Base-by-base conservation (phyloP, 1,140 invertebrate genomes). In the Eurosta solidaginis region DNA sequence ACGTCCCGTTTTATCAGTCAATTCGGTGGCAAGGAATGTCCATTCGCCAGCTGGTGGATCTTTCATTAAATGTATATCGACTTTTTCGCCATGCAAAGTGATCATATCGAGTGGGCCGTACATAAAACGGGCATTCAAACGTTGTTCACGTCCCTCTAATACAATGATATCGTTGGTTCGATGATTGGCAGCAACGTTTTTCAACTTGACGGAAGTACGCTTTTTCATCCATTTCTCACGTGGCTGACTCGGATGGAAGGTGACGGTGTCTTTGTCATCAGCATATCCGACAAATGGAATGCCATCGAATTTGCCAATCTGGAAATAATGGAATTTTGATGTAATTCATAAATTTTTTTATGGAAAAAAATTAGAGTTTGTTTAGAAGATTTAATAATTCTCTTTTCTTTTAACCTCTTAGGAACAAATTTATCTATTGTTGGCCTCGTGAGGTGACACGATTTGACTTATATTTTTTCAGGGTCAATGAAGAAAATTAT, bases 111-210 rank as follows among this genome's bases (percentile, higher is more conserved):
- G 90, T 29, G 97, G 97, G n/a, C 98, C 97, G 88, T 99, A 99
- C 94, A 98, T 98, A 88, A 99, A 99, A 80, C 96, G 92, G 17
- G 97, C 98, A 74, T 92, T 90, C 79, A 99, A 89, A 47, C 92
- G 90, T 90, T 99, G 97, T 4, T 94, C 91, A 75, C 91, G 91
- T 14, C 96, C 96, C 90, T 99, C 97, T 87, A 93, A 92, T 0
- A 98, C 96, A 68, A 99, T 97, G 3, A 99, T 94, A 90, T 99
- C 98, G 89, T 99, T 99, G 1, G 97, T 98, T 88, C 98, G 92
- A 89, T 99, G 98, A 92, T 99, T 99, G 45, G 97, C 95, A 47
- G 96, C 94, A 33, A 98, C 94, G 90, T 99, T 99, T 94, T 98
- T 98, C 68, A 99, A 89, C 90, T 99, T 99, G 29, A 99, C 96